These are phyloP conservation scores for Branchinecta sandiegonensis DNA, from an alignment of 2,888 invertebrate genomes.

Conservation along the genomic window DNA sequence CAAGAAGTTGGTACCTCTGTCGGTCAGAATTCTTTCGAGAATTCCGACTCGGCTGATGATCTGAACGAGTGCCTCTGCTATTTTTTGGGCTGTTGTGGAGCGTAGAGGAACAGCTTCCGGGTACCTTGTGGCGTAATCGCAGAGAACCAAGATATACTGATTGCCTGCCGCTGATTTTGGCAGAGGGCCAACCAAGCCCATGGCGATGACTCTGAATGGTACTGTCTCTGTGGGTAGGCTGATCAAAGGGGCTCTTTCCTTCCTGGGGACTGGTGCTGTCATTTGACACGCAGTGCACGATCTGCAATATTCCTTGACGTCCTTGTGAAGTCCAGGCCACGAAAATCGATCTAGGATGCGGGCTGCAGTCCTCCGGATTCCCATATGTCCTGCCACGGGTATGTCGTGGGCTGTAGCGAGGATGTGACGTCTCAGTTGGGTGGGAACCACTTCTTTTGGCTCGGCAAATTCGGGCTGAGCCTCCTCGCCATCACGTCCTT, in stretches of 20 bases:
- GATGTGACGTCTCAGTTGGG: too few species aligned
- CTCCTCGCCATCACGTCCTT: too few species aligned
- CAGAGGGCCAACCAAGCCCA: not conserved
- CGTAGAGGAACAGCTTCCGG: constrained; percentile 27
- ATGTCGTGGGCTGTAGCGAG: not conserved
- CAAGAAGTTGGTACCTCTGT: constrained; percentile 27
- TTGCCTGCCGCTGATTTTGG: not conserved
- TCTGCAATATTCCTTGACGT: not conserved
- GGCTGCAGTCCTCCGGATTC: not conserved
- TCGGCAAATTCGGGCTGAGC: too few species aligned
- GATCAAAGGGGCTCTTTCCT: not conserved
- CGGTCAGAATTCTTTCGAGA: constrained; percentile 28
- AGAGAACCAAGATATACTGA: not conserved
- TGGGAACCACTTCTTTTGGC: too few species aligned
- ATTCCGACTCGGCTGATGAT: constrained; percentile 27
- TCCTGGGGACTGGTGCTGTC: not conserved
- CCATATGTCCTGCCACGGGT: not conserved
- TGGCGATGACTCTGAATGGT: constrained; percentile 9
- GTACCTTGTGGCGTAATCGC: constrained; percentile 24
- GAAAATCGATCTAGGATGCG: not conserved
- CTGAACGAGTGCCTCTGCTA: constrained; percentile 24
- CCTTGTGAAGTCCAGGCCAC: constrained; percentile 6
- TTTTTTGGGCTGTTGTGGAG: constrained; percentile 25
- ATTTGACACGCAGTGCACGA: not conserved
- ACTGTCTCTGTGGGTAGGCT: not conserved